Evolutionary conservation across 2,113 vertebrate genomes (phyloP), one percentile per base, ranked within the genome.

Genomic region (Anguilla rostrata): DNA sequence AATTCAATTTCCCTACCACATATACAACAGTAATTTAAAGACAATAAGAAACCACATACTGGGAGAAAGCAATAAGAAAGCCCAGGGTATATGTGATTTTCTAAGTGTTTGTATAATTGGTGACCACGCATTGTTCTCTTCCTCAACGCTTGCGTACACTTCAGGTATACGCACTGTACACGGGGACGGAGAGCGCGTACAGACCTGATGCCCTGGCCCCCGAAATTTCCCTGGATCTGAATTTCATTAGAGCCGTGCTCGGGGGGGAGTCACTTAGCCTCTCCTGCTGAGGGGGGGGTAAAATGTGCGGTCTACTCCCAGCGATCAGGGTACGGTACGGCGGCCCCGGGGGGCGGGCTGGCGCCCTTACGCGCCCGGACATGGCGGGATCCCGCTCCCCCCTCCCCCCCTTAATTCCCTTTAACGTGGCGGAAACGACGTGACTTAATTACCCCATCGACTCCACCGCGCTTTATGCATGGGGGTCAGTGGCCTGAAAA

Each of bases 401-500:
- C 34, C n/a, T n/a, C n/a, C 91, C 26, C 41, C 80, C 94, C 93
- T 93, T 95, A 94, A 96, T 96, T 96, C 94, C 92, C 94, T 94
- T 93, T 94, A 95, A 95, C 94, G 94, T 95, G 92, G 92, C 93
- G 93, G 93, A 94, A 94, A 95, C 96, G 93, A 95, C 90, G 92
- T 94, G 95, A 95, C 95, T 96, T 96, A 97, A 97, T 97, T 95
- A 95, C 94, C 92, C 95, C 95, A 96, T 94, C 95, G 94, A 97
- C 94, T 96, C 94, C 94, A 95, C 95, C 95, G 95, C 95, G 95
- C 93, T 94, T 95, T 96, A 97, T 94, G 95, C 95, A 43, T 29
- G 94, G 94, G 34, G 95, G 94, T 95, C 95, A 96, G 94, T 93
- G 94, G 94, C 92, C 95, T 96, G 95, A 96, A 96, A 96, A 96